These are phyloP conservation scores for Macaria liturata DNA, from an alignment of 2,888 invertebrate genomes.

Conservation along the genomic window DNA sequence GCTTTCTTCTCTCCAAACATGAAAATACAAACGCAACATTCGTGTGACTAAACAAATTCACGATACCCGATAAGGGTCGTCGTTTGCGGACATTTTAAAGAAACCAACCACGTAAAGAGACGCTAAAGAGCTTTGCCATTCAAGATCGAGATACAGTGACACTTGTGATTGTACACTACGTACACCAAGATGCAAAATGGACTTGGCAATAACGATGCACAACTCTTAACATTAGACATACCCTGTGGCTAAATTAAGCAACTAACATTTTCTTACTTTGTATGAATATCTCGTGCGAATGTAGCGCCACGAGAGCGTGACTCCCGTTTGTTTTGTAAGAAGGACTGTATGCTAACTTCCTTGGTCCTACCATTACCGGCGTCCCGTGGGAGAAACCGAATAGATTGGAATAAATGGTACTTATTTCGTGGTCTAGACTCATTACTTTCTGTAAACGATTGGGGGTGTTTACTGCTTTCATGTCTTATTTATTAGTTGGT, in stretches of 20 bases:
- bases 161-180: conserved; percentile 20
- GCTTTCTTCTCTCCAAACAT: conserved; percentile 27
- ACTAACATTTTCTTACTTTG: too few species aligned
- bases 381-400: not conserved
- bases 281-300: too few species aligned
- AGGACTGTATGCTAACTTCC: too few species aligned
- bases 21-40: conserved; percentile 13
- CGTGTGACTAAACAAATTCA: conserved; percentile 23
- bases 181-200: conserved; percentile 8
- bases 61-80: conserved; percentile 15
- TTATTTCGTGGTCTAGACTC: conserved; percentile 5
- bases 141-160: conserved; percentile 48
- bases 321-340: too few species aligned
- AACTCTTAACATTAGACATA: too few species aligned
- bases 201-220: conserved; percentile 1
- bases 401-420: not conserved
- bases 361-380: too few species aligned
- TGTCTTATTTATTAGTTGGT: too few species aligned
- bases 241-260: too few species aligned
- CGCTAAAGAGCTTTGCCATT: conserved; percentile 39
- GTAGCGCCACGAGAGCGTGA: too few species aligned
- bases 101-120: conserved; percentile 19
- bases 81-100: conserved; percentile 25
- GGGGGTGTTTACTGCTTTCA: too few species aligned
- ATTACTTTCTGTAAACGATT: conserved; percentile 2